Base-by-base conservation (phyloP, 2,797 vertebrate genomes). In the Loris lydekkerianus region DNA sequence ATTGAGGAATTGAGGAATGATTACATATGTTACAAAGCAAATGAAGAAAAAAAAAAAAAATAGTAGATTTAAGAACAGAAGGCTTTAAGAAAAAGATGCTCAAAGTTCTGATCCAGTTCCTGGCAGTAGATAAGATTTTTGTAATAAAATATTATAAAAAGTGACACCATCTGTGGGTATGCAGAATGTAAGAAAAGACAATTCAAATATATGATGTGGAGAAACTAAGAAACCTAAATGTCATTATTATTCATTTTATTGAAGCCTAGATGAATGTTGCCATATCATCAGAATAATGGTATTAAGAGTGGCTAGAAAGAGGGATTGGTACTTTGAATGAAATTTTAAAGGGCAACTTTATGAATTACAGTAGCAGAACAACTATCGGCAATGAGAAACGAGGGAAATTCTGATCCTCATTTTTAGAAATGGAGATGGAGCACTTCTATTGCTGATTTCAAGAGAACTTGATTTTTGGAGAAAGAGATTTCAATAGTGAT, bases 301-400 rank as follows among this genome's bases (percentile, higher is more conserved):
- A 53, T 69, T 58, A 23, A 89, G 37, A 49, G 83, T 72, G 23
- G 14, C 58, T 21, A 53, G 25, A 80, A 85, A 92, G 53, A 34
- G 13, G 8, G 37, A 43, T 20, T 81, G n/a, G 34, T 6, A 60
- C 4, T 67, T 67, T 40, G 11, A 82, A 31, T 37, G 72, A 93
- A 91, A 81, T 75, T 87, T 76, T 93, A 43, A 61, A 91, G 84
- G 77, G 7, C 3, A 88, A 46, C 17, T 67, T 87, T 91, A 3
- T 87, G 29, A 91, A 75, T 84, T 73, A 58, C 25, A n/a, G 29
- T 82, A 21, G 29, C 27, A 58, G 25, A 69, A 67, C 34, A 70
- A 63, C 70, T 17, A 83, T 27, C 65, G n/a, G 56, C 43, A 58
- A 6, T 60, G 18, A 77, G 76, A 81, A 91, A 86, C 94, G 73